phyloP scores from a whole-genome alignment of 2,113 vertebrate species.

The Sturnira hondurensis region DNA sequence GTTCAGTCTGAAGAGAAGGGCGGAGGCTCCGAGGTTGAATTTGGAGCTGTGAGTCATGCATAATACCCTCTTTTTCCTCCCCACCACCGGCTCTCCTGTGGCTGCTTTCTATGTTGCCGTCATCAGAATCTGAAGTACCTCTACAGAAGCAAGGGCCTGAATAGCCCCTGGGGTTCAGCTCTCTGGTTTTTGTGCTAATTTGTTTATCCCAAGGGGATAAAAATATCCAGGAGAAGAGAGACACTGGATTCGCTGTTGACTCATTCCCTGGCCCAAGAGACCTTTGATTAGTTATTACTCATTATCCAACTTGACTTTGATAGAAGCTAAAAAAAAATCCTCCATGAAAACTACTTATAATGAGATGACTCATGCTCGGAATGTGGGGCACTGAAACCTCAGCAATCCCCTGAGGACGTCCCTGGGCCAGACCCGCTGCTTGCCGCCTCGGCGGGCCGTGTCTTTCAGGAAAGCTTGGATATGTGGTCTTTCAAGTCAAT shows the following conservation, averaged over 20 bases:
- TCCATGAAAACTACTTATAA: neutral
- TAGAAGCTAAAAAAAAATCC: neutral
- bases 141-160: neutral
- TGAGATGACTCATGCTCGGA: neutral
- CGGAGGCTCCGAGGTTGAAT: neutral
- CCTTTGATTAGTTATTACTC: neutral
- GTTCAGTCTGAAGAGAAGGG: neutral
- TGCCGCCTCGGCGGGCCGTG: neutral
- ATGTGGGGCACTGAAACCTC: neutral
- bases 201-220: neutral
- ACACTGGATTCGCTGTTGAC: neutral
- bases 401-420: neutral
- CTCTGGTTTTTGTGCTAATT: neutral
- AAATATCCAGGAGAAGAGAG: neutral
- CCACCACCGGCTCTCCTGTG: neutral
- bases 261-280: neutral
- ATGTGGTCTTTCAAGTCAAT: neutral
- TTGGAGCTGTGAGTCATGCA: neutral
- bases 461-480: neutral
- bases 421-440: neutral
- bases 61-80: neutral
- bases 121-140: neutral
- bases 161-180: neutral
- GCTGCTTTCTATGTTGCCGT: no score
- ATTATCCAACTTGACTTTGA: neutral